Conservation (phyloP, 2,888 invertebrate genomes). For the Notocelia uddmanniana region DNA sequence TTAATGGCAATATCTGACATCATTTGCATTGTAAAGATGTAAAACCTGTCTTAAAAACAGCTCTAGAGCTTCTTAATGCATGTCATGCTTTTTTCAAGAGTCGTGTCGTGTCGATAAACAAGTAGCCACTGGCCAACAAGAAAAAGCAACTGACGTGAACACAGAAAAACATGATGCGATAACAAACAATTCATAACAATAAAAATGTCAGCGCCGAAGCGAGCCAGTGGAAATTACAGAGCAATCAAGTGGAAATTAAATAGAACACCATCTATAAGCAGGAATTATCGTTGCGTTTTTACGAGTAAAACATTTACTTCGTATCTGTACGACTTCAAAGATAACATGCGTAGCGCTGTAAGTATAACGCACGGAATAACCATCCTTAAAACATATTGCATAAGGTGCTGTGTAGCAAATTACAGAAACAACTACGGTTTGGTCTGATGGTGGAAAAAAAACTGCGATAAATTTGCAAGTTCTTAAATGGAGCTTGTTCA, state of each 20-base stretch:
- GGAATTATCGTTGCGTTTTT: slow-evolving; percentile 76
- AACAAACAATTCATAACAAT: slow-evolving; percentile 80
- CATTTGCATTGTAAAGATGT: slow-evolving; percentile 22
- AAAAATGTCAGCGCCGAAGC: slow-evolving; percentile 74
- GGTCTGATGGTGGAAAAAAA: slow-evolving; percentile 30
- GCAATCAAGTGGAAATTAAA: slow-evolving; percentile 79
- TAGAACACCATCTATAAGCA: slow-evolving; percentile 74
- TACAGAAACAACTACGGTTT: slow-evolving; percentile 13
- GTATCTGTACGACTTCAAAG: slow-evolving; percentile 52
- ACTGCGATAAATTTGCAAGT: slow-evolving; percentile 37
- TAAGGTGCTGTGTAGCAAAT: not conserved
- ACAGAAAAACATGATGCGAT: slow-evolving; percentile 55
- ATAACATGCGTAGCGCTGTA: slow-evolving; percentile 10
- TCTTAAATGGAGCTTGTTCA: slow-evolving; percentile 34
- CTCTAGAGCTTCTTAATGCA: slow-evolving; percentile 10
- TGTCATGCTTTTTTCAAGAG: slow-evolving; percentile 25
- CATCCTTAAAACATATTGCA: slow-evolving; percentile 26
- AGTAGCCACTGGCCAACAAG: slow-evolving; percentile 49
- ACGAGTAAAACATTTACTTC: slow-evolving; percentile 77
- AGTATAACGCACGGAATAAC: slow-evolving; percentile 39
- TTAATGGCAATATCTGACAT: slow-evolving; percentile 30
- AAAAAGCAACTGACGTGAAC: slow-evolving; percentile 54
- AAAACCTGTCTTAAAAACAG: slow-evolving; percentile 17
- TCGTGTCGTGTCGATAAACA: slow-evolving; percentile 37
- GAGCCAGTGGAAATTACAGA: slow-evolving; percentile 65